Base-by-base conservation (phyloP, 2,113 vertebrate genomes). In the Tichodroma muraria region DNA sequence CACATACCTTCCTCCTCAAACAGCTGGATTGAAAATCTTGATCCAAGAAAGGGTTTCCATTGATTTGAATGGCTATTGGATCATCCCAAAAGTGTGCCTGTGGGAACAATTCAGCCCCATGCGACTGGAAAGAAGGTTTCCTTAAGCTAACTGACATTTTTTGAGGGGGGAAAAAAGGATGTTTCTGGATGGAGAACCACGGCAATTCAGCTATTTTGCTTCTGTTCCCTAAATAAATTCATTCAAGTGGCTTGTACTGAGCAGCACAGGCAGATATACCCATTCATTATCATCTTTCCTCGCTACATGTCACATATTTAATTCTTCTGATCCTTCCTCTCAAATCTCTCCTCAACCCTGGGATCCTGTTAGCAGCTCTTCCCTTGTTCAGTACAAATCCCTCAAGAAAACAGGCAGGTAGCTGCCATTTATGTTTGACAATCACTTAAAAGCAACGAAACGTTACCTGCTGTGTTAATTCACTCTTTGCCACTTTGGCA, bases 271-370 rank as follows among this genome's bases (percentile, higher is more conserved):
- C 72, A 94, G 80, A 71, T 71, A 85, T 38, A 93, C 52, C 80
- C 80, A 60, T 60, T 95, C 76, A 88, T 93, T 96, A 88, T 63
- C 54, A 68, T 61, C 89, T 82, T 70, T 38, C 50, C 53, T 79
- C 42, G 0, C 82, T 92, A 64, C 85, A 57, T 49, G 57, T 60
- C 56, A 52, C 80, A 17, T 82, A 93, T 91, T 91, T 95, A 92
- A 96, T 95, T 85, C 85, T 95, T 94, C 63, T 90, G 75, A 90
- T 94, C 73, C 91, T 93, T 92, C 81, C 84, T 89, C 88, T 94
- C 85, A 82, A 93, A 85, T 73, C 79, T 77, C 87, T 91, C 77
- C 68, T 89, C 82, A 60, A 17, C 49, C 85, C 66, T 66, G 47
- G 66, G 87, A 82, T 90, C 76, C 75, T 93, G 93, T 89, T 91